Base-by-base conservation (phyloP, 2,797 vertebrate species). In the Phalloptychus januarius region DNA sequence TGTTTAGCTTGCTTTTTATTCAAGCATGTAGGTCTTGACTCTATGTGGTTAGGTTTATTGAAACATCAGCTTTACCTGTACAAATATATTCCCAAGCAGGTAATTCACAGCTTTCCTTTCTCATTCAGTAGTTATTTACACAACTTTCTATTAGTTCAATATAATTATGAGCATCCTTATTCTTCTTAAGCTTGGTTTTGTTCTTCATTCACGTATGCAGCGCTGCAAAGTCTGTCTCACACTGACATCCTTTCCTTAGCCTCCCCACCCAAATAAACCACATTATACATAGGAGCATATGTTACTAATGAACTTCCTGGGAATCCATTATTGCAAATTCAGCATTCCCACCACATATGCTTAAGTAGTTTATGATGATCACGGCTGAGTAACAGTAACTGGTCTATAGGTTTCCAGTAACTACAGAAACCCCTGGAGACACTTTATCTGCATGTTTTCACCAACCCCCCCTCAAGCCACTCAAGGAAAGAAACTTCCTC, bases 361-460 rank as follows among this genome's bases (percentile, higher is more conserved):
- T 7, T 46, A 74, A 52, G 75, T 50, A 16, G 69, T 75, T 61
- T 72, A 78, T 77, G 82, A 92, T 84, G 83, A 77, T 88, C 77
- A 61, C 44, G 20, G 77, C 80, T 93, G 93, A 94, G 89, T 93
- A 91, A 93, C 83, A 72, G 83, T 71, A 78, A 85, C 85, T 83
- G 79, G 71, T 83, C 75, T 31, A 77, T 85, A 76, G 84, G 86
- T 91, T 87, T 83, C 75, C 86, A 83, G 25, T 77, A 83, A 81
- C 83, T 44, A 75, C 63, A 71, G 54, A 83, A 77, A 75, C 50
- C 44, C 67, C 82, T 74, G 1, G 36, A 72, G 65, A 80, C 65
- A 75, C 45, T 61, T 75, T 58, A 80, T 79, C 56, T 63, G n/a
- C 56, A 63, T 45, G 75, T 74, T 58, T 56, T 65, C 16, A 56